Percentiles rank a stretch among this genome's conserved stretches.
These are phyloP conservation scores for Ceyx melanurus DNA, from an alignment of 2,113 vertebrate species.

Conservation along the genomic window DNA sequence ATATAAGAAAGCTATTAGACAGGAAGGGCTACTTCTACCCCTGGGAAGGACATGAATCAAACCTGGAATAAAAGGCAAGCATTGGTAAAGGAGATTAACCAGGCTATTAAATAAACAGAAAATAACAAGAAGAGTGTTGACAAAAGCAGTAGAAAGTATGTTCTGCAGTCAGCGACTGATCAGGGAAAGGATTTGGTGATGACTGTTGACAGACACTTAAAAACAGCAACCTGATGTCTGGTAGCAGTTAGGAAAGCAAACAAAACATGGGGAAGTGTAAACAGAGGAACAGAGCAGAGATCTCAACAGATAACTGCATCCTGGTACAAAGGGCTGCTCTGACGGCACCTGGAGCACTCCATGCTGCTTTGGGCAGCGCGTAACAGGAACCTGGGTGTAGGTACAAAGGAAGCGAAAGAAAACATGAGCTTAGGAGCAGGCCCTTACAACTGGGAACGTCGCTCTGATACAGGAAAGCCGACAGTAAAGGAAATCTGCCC, in stretches of 20 bases:
- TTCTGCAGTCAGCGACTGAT: constrained; percentile 24
- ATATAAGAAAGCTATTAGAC: background rate
- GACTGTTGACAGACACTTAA: constrained; percentile 73
- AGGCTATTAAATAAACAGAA: constrained; percentile 51
- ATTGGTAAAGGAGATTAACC: background rate
- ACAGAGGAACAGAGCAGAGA: constrained; percentile 66
- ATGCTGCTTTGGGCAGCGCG: constrained; percentile 1
- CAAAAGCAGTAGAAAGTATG: constrained; percentile 48
- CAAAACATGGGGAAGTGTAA: constrained; percentile 71
- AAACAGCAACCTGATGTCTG: constrained; percentile 74
- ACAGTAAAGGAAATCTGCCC: background rate
- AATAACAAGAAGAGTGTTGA: constrained; percentile 36
- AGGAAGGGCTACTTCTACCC: background rate
- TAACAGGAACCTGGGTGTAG: background rate
- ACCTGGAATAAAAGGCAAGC: background rate
- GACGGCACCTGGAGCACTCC: constrained; percentile 42
- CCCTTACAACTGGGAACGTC: background rate
- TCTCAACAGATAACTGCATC: constrained; percentile 61
- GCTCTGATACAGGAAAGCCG: background rate
- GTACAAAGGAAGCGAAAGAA: background rate
- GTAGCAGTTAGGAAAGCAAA: constrained; percentile 79
- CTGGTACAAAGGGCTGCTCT: constrained; percentile 51
- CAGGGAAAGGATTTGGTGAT: constrained; percentile 55
- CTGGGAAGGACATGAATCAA: background rate
- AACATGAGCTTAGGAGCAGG: background rate